A percentile compares a stretch with the other conserved stretches of the same genome.
Conservation (phyloP, 1,140 invertebrate species). For the Whitmania pigra region DNA sequence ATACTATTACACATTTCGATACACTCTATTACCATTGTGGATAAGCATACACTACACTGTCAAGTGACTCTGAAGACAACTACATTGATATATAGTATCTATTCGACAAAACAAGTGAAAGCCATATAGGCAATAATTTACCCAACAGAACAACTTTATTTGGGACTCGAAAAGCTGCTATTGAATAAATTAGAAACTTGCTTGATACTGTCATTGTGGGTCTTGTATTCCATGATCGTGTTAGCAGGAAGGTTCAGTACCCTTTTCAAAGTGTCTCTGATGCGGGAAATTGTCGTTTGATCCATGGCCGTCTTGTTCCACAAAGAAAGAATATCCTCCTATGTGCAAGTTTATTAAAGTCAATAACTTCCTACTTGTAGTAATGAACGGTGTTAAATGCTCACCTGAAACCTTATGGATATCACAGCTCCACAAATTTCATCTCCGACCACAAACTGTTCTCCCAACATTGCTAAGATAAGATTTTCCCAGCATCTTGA, state of each 20-base stretch:
- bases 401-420: conserved; percentile 77
- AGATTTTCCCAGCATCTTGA: conserved; percentile 96
- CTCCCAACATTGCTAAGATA: conserved; percentile 78
- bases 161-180: background rate
- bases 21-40: too few relatives aligned
- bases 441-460: conserved; percentile 96
- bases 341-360: conserved; percentile 24
- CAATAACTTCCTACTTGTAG: background rate
- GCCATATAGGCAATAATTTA: background rate
- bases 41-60: too few relatives aligned
- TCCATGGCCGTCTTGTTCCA: conserved; percentile 92
- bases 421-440: conserved; percentile 97
- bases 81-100: too few relatives aligned
- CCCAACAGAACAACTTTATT: background rate
- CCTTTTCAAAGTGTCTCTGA: conserved; percentile 82
- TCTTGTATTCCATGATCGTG: conserved; percentile 91
- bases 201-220: conserved; percentile 70
- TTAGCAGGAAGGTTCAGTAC: conserved; percentile 83
- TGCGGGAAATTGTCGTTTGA: conserved; percentile 67
- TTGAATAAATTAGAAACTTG: conserved; percentile 26
- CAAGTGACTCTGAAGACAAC: too few relatives aligned
- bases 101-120: conserved; percentile 5
- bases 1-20: too few relatives aligned
- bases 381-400: background rate
- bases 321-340: conserved; percentile 93